These are phyloP conservation scores for Bucorvus abyssinicus DNA, from an alignment of 2,797 vertebrate species.

Conservation along the genomic window DNA sequence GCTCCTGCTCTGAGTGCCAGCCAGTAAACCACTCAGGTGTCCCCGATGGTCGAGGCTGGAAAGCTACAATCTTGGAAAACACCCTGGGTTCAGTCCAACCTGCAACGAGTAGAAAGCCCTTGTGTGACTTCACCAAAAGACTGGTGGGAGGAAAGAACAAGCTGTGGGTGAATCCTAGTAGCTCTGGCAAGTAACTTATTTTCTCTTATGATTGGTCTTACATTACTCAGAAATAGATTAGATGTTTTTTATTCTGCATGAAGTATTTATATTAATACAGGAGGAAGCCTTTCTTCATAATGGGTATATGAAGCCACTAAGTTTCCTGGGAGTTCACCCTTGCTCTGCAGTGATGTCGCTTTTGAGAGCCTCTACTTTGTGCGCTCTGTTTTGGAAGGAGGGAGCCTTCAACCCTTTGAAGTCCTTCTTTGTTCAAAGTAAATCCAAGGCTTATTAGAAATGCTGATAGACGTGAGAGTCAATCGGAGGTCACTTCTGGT, in stretches of 20 bases:
- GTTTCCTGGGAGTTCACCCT: not conserved
- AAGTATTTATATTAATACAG: not conserved
- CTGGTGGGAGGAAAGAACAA: not conserved
- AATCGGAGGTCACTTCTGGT: not conserved
- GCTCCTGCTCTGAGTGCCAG: not conserved
- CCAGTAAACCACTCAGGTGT: not conserved
- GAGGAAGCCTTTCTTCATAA: not conserved
- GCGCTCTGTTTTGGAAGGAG: not conserved
- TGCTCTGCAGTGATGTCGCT: not conserved
- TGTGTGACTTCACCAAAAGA: not conserved
- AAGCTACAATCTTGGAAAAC: not conserved
- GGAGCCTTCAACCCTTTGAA: not conserved
- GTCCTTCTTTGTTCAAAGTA: not conserved
- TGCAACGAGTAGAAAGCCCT: not conserved
- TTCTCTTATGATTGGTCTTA: not conserved
- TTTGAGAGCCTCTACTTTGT: not conserved
- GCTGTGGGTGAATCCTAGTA: not conserved
- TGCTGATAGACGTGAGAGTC: not conserved
- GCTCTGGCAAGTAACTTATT: not conserved
- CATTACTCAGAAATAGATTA: not conserved
- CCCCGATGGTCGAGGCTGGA: not conserved
- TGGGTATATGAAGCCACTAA: not conserved
- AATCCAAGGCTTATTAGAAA: not conserved
- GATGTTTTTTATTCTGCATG: not conserved
- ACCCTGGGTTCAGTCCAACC: not conserved